Percentiles rank a stretch among this genome's conserved stretches.
Evolutionary conservation across 2,888 invertebrate genomes (phyloP).

Genomic region (Papilio elwesi): DNA sequence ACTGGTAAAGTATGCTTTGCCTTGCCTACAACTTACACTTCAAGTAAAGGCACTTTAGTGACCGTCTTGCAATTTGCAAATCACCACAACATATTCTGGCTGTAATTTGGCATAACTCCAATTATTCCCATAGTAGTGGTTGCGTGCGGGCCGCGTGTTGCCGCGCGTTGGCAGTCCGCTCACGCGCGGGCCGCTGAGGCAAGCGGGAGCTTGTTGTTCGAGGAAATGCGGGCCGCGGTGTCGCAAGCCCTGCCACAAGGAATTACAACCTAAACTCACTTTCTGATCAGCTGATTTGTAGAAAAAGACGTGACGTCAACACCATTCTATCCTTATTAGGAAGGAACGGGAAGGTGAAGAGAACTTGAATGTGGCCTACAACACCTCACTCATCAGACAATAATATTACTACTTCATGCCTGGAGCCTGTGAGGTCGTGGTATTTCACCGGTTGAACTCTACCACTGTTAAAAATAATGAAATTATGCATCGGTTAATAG

Average conservation of each 20-base stretch:
- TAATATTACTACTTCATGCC: too few species aligned
- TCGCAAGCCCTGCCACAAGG: slow-evolving; percentile 4
- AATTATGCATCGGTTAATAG: too few species aligned
- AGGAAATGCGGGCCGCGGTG: slow-evolving; percentile 17
- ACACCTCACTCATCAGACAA: too few species aligned
- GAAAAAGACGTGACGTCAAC: slow-evolving; percentile 5
- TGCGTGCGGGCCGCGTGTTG: neutral
- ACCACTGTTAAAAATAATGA: too few species aligned
- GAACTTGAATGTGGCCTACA: too few species aligned
- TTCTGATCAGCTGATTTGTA: slow-evolving; percentile 14
- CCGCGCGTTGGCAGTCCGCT: neutral
- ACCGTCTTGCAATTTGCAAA: too few species aligned
- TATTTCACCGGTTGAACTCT: too few species aligned
- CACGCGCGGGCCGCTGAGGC: neutral
- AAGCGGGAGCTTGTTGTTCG: slow-evolving; percentile 2
- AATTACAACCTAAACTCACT: slow-evolving; percentile 13
- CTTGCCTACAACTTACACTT: neutral
- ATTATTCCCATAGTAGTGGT: neutral
- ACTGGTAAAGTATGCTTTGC: neutral
- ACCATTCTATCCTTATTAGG: too few species aligned
- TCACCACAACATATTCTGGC: neutral
- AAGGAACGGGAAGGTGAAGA: too few species aligned
- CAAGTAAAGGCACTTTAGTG: too few species aligned
- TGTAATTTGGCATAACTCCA: neutral
- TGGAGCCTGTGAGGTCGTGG: too few species aligned